Evolutionary conservation across 2,888 invertebrate species (phyloP).

Genomic region (Papilio gigon): DNA sequence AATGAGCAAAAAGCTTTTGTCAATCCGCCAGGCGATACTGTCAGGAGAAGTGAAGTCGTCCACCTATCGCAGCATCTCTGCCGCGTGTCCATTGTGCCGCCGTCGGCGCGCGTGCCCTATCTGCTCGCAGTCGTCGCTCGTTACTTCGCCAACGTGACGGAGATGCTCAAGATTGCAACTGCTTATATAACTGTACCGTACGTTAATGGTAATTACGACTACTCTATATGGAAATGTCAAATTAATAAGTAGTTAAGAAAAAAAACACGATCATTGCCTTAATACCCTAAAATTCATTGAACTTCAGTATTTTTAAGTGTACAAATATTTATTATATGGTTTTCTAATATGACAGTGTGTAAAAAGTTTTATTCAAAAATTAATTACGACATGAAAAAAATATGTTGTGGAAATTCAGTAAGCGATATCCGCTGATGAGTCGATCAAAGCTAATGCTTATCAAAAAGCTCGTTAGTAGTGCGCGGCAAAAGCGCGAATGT

Average conservation of each 20-base stretch:
- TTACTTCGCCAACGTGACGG: conserved; percentile 62
- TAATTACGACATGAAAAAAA: no score
- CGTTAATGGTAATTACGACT: conserved; percentile 14
- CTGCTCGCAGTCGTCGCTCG: conserved; percentile 56
- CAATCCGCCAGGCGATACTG: conserved; percentile 9
- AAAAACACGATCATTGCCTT: no score
- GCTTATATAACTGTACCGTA: conserved; percentile 52
- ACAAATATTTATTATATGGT: no score
- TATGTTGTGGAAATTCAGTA: no score
- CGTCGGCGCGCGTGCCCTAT: conserved; percentile 68
- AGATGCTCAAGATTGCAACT: conserved; percentile 63
- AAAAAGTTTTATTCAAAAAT: no score
- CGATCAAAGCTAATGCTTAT: conserved; percentile 46
- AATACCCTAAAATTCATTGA: no score
- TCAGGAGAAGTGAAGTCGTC: conserved; percentile 47
- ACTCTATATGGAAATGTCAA: conserved; percentile 4
- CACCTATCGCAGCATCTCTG: conserved; percentile 46
- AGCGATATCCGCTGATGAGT: background rate
- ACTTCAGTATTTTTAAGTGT: no score
- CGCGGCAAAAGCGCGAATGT: conserved; percentile 43
- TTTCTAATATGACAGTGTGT: no score
- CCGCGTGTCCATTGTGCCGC: conserved; percentile 58
- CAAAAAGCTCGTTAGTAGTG: conserved; percentile 47
- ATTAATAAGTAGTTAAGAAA: background rate
- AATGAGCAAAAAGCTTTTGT: conserved; percentile 4